Evolutionary conservation across 2,113 vertebrate species (phyloP).

Genomic region (Bos indicus): DNA sequence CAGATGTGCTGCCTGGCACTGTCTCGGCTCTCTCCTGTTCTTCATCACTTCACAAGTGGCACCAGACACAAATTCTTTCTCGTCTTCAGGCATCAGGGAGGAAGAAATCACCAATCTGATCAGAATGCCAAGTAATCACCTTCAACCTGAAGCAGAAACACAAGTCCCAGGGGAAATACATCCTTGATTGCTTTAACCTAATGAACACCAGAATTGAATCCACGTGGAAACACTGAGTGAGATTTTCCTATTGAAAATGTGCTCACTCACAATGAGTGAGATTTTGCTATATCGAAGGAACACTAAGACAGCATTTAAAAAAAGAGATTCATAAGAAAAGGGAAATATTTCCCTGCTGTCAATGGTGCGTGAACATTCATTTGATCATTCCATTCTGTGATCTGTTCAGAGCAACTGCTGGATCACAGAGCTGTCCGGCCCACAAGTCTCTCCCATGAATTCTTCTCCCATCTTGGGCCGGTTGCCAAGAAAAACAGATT

Average conservation of each 20-base stretch:
- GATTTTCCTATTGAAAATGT: background rate
- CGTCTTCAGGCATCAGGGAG: constrained; percentile 9
- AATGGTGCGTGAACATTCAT: constrained; percentile 42
- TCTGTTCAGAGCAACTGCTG: constrained; percentile 70
- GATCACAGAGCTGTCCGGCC: constrained; percentile 72
- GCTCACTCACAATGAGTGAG: background rate
- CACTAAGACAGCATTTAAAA: background rate
- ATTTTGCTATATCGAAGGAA: background rate
- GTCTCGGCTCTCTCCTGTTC: background rate
- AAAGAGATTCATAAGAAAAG: background rate
- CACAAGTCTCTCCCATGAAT: constrained; percentile 74
- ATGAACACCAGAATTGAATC: constrained; percentile 7
- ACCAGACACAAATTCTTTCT: background rate
- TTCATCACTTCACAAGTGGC: background rate
- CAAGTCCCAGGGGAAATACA: background rate
- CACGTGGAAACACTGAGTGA: background rate
- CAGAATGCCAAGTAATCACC: constrained; percentile 13
- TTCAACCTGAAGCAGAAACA: constrained; percentile 28
- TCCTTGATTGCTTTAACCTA: background rate
- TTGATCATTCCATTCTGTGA: constrained; percentile 61
- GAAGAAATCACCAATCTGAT: background rate
- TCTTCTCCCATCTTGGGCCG: constrained; percentile 76
- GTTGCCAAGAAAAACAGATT: constrained; percentile 83
- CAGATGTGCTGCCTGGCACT: background rate
- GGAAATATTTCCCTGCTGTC: constrained; percentile 30